These are phyloP conservation scores for Leptopterna dolabrata DNA, from an alignment of 2,888 invertebrate species.

Conservation along the genomic window DNA sequence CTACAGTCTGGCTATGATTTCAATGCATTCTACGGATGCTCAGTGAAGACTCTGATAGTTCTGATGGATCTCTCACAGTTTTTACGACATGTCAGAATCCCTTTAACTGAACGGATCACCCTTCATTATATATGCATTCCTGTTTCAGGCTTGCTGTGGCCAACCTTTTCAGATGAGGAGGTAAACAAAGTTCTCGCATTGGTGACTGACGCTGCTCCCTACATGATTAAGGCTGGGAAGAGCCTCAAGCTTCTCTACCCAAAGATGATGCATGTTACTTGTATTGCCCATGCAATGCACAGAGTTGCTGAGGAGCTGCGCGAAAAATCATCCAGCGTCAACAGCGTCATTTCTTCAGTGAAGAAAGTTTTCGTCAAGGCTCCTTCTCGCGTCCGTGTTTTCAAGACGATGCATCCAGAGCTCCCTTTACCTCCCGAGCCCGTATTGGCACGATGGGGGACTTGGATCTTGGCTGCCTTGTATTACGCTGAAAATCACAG, in stretches of 20 bases:
- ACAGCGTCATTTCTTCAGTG: too few species aligned
- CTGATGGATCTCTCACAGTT: not conserved
- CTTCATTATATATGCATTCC: not conserved
- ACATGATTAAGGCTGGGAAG: slow-evolving; percentile 17
- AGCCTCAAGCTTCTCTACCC: slow-evolving; percentile 8
- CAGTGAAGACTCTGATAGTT: not conserved
- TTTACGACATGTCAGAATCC: not conserved
- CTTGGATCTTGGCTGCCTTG: slow-evolving; percentile 40
- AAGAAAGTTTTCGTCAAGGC: not conserved
- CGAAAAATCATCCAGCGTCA: too few species aligned
- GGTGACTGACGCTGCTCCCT: slow-evolving; percentile 10
- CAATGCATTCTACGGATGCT: not conserved
- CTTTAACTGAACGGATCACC: not conserved
- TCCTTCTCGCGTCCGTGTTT: too few species aligned
- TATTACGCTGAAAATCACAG: slow-evolving; percentile 37
- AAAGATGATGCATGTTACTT: slow-evolving; percentile 28
- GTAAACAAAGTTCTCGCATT: too few species aligned
- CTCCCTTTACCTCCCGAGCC: slow-evolving; percentile 53
- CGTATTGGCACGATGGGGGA: slow-evolving; percentile 48
- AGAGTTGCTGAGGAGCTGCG: slow-evolving; percentile 23
- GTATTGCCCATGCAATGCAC: slow-evolving; percentile 20
- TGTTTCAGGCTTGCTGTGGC: slow-evolving; percentile 3
- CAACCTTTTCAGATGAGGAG: too few species aligned
- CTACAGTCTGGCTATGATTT: not conserved
- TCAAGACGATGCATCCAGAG: slow-evolving; percentile 36